A percentile compares a stretch with the other conserved stretches of the same genome.
phyloP scores from a whole-genome alignment of 2,797 vertebrate genomes.

The Manis pentadactyla region DNA sequence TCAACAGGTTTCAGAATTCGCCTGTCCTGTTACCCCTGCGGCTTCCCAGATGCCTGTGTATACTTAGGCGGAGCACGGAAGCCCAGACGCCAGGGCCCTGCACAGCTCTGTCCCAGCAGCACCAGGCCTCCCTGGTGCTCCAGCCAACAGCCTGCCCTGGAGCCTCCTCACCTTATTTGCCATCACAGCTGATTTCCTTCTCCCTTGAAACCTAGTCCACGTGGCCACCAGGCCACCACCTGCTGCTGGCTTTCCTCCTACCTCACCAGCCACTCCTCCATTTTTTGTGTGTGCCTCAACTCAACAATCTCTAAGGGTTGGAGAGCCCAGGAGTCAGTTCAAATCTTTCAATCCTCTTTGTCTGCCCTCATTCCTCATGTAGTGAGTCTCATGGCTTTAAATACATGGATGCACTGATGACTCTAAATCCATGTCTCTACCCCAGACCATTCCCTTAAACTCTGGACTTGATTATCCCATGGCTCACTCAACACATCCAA shows the following conservation, averaged over 20 bases:
- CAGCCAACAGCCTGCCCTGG: not conserved
- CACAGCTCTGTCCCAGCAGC: too few relatives aligned
- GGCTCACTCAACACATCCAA: not conserved
- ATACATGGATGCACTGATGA: not conserved
- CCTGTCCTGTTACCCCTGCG: not conserved
- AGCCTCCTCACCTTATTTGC: not conserved
- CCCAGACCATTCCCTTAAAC: not conserved
- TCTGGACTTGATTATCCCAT: not conserved
- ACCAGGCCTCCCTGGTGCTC: not conserved
- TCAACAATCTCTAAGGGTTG: not conserved
- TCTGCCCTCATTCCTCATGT: not conserved
- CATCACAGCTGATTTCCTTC: not conserved
- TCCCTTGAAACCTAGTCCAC: not conserved
- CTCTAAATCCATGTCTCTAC: not conserved
- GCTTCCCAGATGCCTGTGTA: not conserved
- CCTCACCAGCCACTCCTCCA: not conserved
- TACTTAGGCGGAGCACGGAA: not conserved
- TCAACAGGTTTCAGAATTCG: not conserved
- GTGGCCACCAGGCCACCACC: not conserved
- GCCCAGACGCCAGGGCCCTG: accelerated
- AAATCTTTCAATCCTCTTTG: not conserved
- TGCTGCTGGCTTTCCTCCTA: not conserved
- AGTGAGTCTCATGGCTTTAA: not conserved
- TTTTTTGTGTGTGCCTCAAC: not conserved
- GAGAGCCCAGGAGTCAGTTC: not conserved